Percentiles rank a stretch among this genome's conserved stretches.
phyloP scores from a whole-genome alignment of 2,113 vertebrate genomes.

The Catagonus wagneri region DNA sequence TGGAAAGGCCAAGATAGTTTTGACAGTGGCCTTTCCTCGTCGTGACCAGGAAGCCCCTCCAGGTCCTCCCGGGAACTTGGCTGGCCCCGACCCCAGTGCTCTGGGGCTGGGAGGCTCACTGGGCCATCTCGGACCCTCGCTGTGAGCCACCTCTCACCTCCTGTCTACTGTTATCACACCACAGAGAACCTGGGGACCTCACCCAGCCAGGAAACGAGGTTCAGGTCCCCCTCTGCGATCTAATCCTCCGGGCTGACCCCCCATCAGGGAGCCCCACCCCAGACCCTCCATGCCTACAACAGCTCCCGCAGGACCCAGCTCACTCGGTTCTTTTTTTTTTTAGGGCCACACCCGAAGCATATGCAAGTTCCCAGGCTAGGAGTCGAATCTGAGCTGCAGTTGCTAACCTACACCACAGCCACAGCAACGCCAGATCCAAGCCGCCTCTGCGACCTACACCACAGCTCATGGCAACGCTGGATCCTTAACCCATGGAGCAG shows the following conservation, averaged over 20 bases:
- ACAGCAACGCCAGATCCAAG: too few relatives aligned
- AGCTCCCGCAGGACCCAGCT: background rate
- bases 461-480: too few relatives aligned
- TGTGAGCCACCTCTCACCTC: background rate
- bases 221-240: background rate
- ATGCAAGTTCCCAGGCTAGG: too few relatives aligned
- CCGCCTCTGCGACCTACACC: too few relatives aligned
- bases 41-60: background rate
- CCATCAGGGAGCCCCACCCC: too few relatives aligned
- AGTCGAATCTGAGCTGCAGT: too few relatives aligned
- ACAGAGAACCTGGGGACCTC: background rate
- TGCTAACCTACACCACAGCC: too few relatives aligned
- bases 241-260: background rate
- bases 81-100: background rate
- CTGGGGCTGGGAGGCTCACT: background rate
- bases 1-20: slow-evolving; percentile 28
- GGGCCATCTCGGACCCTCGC: fast-evolving
- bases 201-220: background rate
- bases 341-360: too few relatives aligned
- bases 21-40: background rate
- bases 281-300: too few relatives aligned
- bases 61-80: background rate
- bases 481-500: too few relatives aligned
- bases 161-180: background rate
- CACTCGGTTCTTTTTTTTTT: background rate